Conservation (phyloP, 2,888 invertebrate genomes). For the Saturnia japonica region DNA sequence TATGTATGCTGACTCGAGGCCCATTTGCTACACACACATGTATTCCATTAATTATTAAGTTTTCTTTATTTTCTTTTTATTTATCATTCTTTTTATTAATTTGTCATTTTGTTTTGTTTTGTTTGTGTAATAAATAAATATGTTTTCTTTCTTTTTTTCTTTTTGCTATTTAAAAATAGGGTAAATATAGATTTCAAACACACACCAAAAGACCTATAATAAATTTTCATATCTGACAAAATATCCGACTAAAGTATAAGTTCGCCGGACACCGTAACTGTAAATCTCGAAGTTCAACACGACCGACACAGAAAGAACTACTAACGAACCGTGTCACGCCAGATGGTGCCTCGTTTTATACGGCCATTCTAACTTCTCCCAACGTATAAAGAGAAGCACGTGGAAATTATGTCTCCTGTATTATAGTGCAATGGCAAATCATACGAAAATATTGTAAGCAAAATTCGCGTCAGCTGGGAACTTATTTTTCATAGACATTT, state of each 20-base stretch:
- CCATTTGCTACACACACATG: too few relatives aligned
- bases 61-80: too few relatives aligned
- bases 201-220: neutral
- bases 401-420: slow-evolving; percentile 42
- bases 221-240: neutral
- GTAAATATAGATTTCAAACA: too few relatives aligned
- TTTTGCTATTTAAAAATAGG: too few relatives aligned
- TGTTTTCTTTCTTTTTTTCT: too few relatives aligned
- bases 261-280: slow-evolving; percentile 8
- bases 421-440: slow-evolving; percentile 31
- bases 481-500: too few relatives aligned
- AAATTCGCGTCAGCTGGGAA: slow-evolving; percentile 7
- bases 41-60: too few relatives aligned
- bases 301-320: slow-evolving; percentile 51
- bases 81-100: too few relatives aligned
- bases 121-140: too few relatives aligned
- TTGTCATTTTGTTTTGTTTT: too few relatives aligned
- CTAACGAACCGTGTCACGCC: slow-evolving; percentile 56
- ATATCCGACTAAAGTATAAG: slow-evolving; percentile 10
- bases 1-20: too few relatives aligned
- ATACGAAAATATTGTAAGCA: slow-evolving; percentile 31
- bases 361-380: slow-evolving; percentile 44
- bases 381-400: slow-evolving; percentile 40
- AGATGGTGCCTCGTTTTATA: slow-evolving; percentile 59
- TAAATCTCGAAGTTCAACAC: slow-evolving; percentile 31